Evolutionary conservation across 2,888 invertebrate genomes (phyloP), one percentile per base, ranked within the genome.

Genomic region (Prenolepis imparis): DNA sequence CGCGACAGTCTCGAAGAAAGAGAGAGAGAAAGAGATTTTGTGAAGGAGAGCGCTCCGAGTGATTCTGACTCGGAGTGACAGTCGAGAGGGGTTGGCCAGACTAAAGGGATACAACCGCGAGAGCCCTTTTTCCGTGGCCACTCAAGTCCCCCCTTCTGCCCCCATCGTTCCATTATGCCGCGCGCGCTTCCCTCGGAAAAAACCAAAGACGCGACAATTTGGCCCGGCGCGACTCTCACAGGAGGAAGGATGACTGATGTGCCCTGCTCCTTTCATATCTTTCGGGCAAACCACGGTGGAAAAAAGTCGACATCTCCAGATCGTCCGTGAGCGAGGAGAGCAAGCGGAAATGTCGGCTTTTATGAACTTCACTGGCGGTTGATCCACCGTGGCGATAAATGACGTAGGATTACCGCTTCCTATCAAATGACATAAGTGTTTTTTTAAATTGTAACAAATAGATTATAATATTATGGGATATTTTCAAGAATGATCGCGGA

Each of bases 121-220:
- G 67, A 86, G 68, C 83, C 83, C 75, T 87, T 88, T 87, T 83
- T 74, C 63, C 73, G 64, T 55, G 72, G 74, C 78, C 82, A 87
- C 87, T 88, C 82, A 73, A 74, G 75, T 8, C 39, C 66, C 73
- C 55, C 72, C 83, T 28, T 3, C 28, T 28, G 1, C 28, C 28
- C 3, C 83, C 77, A 81, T 64, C 64, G 61, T 88, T 87, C 87
- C 86, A 87, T 89, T 89, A 85, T 87, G 55, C 74, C 81, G 78
- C 75, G 68, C 81, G 44, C 81, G 48, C 59, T 83, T 61, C 72
- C 78, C 72, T 57, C 44, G 21, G 82, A 67, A 68, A n/a, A 82
- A 75, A 78, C 80, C 82, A 73, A 86, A 85, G 83, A 77, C 78
- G 84, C 86, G 89, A 86, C 89, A 87, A 89, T 89, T 89, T 86